A percentile compares a stretch with the other conserved stretches of the same genome.
phyloP scores from a whole-genome alignment of 35 echinoderm and acorn worm species.

The Hemicentrotus pulcherrimus region DNA sequence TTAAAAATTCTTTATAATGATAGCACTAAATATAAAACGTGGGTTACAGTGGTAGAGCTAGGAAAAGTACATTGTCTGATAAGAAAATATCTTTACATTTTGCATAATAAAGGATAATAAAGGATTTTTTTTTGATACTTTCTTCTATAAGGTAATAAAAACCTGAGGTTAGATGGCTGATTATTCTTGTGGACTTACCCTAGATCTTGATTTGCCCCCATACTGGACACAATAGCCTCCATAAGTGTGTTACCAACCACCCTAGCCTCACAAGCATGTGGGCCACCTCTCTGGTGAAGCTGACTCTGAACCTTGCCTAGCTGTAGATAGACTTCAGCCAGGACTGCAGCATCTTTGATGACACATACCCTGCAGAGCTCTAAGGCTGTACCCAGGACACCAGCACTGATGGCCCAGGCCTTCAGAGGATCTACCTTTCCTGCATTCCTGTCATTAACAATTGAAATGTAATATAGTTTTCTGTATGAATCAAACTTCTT shows the following conservation, averaged over 20 bases:
- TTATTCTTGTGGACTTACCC: conserved; percentile 57
- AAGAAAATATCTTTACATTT: too few species aligned
- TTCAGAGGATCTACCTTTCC: conserved; percentile 30
- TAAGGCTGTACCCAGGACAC: conserved; percentile 81
- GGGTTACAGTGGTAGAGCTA: too few species aligned
- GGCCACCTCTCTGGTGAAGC: conserved; percentile 53
- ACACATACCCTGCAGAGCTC: conserved; percentile 70
- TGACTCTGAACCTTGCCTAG: conserved; percentile 94
- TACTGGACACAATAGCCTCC: conserved; percentile 74
- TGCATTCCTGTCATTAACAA: not conserved
- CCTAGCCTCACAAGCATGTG: conserved; percentile 55
- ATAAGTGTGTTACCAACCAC: conserved; percentile 65
- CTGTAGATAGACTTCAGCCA: conserved; percentile 79
- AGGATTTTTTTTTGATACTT: too few species aligned
- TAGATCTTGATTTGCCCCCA: conserved; percentile 82
- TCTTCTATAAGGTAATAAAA: too few species aligned
- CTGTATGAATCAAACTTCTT: too few species aligned
- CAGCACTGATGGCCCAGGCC: conserved; percentile 74
- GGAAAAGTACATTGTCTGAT: too few species aligned
- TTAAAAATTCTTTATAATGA: too few species aligned
- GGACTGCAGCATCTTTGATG: conserved; percentile 61
- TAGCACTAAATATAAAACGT: too few species aligned
- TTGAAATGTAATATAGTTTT: too few species aligned
- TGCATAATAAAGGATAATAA: too few species aligned
- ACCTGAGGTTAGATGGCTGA: too few species aligned